phyloP scores from a whole-genome alignment of 2,797 vertebrate species.

The Microtus californicus region DNA sequence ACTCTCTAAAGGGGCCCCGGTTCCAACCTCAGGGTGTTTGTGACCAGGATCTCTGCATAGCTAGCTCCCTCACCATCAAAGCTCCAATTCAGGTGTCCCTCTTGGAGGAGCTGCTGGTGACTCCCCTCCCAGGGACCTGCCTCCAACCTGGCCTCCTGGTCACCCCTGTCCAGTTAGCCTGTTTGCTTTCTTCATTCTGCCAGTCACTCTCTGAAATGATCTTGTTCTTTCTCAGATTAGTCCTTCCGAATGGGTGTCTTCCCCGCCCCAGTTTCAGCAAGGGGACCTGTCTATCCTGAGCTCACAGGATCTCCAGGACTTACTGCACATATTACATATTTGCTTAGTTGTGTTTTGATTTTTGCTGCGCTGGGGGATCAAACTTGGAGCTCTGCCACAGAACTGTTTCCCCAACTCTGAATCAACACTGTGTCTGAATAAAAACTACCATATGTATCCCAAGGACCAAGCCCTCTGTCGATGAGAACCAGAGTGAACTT shows the following conservation, averaged over 20 bases:
- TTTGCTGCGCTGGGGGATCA: neutral
- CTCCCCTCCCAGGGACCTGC: neutral
- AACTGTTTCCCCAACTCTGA: neutral
- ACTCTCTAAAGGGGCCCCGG: neutral
- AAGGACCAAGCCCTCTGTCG: neutral
- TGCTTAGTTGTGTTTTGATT: neutral
- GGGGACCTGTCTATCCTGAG: neutral
- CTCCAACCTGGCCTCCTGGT: fast-evolving
- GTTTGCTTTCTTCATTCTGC: neutral
- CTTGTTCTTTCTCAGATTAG: constrained; percentile 14
- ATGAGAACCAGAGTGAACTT: neutral
- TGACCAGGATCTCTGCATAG: neutral
- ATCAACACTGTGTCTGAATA: constrained; percentile 29
- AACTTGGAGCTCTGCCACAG: neutral
- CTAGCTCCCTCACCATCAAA: neutral
- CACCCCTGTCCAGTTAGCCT: neutral
- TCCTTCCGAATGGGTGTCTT: neutral
- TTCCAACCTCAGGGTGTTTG: neutral
- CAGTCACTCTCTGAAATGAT: neutral
- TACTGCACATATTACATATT: neutral
- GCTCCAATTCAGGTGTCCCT: neutral
- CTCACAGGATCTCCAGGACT: neutral
- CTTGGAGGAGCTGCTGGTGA: neutral
- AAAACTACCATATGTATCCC: neutral
- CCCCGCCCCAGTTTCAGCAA: neutral